phyloP scores from a whole-genome alignment of 2,797 vertebrate species.

The Characodon lateralis region DNA sequence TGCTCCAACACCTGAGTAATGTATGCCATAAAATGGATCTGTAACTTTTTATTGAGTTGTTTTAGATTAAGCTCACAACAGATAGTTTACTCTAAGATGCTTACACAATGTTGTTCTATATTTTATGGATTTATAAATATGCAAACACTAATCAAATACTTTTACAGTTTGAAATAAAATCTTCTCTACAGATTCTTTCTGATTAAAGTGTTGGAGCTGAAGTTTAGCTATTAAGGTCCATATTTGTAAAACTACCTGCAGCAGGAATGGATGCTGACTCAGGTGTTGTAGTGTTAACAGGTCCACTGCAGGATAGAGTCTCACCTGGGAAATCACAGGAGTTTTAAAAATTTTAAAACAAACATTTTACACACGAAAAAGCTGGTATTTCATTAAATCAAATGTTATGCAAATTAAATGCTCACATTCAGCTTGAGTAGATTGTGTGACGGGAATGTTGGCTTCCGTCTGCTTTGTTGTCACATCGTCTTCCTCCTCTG shows the following conservation, averaged over 20 bases:
- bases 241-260: slow-evolving; percentile 34
- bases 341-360: neutral
- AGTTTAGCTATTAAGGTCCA: neutral
- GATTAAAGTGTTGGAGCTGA: neutral
- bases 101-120: neutral
- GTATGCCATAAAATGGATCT: neutral
- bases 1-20: neutral
- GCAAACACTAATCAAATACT: too few species aligned
- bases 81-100: neutral
- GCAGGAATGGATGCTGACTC: neutral
- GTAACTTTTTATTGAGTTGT: neutral
- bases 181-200: too few species aligned
- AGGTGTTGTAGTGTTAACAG: neutral
- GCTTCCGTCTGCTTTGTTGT: slow-evolving; percentile 7
- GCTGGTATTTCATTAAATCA: neutral
- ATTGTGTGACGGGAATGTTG: slow-evolving; percentile 10
- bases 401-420: neutral
- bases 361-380: neutral
- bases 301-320: slow-evolving; percentile 28
- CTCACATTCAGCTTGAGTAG: slow-evolving; percentile 63
- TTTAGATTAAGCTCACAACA: neutral
- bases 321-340: slow-evolving; percentile 48
- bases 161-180: too few species aligned
- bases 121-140: too few species aligned
- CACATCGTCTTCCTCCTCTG: neutral